These are phyloP conservation scores for Decapterus maruadsi DNA, from an alignment of 2,797 vertebrate species.

Conservation along the genomic window DNA sequence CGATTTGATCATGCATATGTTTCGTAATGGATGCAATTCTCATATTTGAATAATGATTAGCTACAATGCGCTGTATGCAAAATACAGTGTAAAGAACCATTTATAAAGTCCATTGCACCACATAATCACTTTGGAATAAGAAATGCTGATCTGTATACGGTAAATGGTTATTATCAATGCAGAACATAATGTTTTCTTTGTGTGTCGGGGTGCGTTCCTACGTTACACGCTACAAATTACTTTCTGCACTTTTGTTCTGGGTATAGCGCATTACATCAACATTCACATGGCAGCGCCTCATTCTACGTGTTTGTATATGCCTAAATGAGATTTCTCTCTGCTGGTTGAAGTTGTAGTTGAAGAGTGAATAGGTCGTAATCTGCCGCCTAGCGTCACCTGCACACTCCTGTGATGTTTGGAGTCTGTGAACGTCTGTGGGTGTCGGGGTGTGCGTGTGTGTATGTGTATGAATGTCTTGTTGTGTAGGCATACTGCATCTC, in stretches of 20 bases:
- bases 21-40: slow-evolving; percentile 50
- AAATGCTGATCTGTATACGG: slow-evolving; percentile 50
- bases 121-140: slow-evolving; percentile 59
- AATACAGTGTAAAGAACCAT: slow-evolving; percentile 51
- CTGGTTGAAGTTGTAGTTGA: slow-evolving; percentile 35
- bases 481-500: slow-evolving; percentile 74
- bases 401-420: slow-evolving; percentile 56
- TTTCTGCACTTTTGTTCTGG: slow-evolving; percentile 13
- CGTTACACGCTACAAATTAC: slow-evolving; percentile 7
- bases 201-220: slow-evolving; percentile 5
- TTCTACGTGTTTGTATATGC: slow-evolving; percentile 35
- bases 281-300: slow-evolving; percentile 31
- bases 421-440: slow-evolving; percentile 54
- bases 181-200: slow-evolving; percentile 48
- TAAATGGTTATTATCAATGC: slow-evolving; percentile 44
- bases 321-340: slow-evolving; percentile 69
- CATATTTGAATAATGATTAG: slow-evolving; percentile 63
- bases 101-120: slow-evolving; percentile 40
- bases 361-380: slow-evolving; percentile 50
- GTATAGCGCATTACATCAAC: slow-evolving; percentile 24
- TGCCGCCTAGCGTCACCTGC: slow-evolving; percentile 76
- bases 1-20: slow-evolving; percentile 60
- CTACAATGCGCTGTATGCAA: not conserved
- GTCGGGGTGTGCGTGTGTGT: slow-evolving; percentile 19
- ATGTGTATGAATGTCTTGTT: slow-evolving; percentile 69